Conservation (phyloP, 2,113 vertebrate genomes). For the Zootoca vivipara region DNA sequence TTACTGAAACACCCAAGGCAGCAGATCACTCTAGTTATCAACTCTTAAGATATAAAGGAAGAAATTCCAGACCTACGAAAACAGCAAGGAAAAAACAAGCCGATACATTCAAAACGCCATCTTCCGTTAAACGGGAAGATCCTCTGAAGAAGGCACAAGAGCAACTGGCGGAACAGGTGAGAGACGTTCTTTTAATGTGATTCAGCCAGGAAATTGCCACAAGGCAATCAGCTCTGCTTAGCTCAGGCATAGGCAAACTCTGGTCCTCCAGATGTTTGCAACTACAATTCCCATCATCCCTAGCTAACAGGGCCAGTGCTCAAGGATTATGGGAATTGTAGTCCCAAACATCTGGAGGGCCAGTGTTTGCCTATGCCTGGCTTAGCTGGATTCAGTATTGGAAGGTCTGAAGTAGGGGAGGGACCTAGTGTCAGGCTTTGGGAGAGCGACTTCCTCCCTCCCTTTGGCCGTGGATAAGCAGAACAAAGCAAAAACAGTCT, state of each 20-base stretch:
- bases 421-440: no score
- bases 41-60: constrained; percentile 17
- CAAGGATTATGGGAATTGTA: no score
- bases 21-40: not conserved
- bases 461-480: no score
- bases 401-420: not conserved
- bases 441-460: no score
- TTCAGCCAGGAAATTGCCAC: not conserved
- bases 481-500: no score
- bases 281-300: no score
- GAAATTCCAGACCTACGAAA: constrained; percentile 16
- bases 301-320: no score
- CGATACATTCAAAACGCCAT: not conserved
- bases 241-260: not conserved
- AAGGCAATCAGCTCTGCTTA: not conserved
- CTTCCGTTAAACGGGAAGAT: constrained; percentile 4
- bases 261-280: no score
- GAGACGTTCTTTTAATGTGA: not conserved
- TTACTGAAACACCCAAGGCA: not conserved
- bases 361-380: no score
- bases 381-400: not conserved
- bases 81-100: not conserved
- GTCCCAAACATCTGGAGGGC: no score
- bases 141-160: constrained; percentile 59
- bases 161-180: constrained; percentile 74